Base-by-base conservation (phyloP, 2,797 vertebrate genomes). In the Naso thynnoides region DNA sequence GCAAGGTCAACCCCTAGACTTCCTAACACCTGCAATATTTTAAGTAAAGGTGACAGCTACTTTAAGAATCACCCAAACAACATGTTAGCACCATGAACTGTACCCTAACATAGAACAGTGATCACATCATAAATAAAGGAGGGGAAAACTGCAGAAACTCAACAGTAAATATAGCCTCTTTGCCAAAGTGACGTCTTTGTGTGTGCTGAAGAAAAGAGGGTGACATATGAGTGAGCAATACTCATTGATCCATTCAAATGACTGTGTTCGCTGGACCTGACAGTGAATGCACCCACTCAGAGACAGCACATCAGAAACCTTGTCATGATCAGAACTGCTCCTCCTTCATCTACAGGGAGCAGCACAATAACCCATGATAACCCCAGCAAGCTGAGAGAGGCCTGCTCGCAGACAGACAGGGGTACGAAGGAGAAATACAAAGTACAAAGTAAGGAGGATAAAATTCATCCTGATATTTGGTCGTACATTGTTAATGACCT, bases 161-260 rank as follows among this genome's bases (percentile, higher is more conserved):
- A 33, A 60, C 67, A 48, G 58, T 44, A 49, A 70, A 65, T 48
- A 62, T 9, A 72, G 60, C 48, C 45, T 58, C 29, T 57, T 50
- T 70, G 27, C 56, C 56, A 29, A 63, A 49, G 24, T 47, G 69
- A 45, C 18, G 61, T 47, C 29, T 56, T 52, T 1, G 6, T 50
- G 50, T 36, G 69, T 4, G 54, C 53, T 16, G 47, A 13, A 78
- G 64, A 77, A 36, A 48, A 59, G 31, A 73, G 49, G 14, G 27
- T 23, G 49, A 60, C 45, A 44, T 52, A 49, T 61, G 64, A 82
- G 56, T 59, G 81, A 88, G 75, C 79, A 79, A 70, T 56, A 66
- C 55, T 58, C 84, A 79, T 54, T 88, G 82, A 88, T 84, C 81
- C 85, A 61, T 78, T 84, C 59, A 61, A 75, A 78, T 45, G 55